These are phyloP conservation scores for Xerus inauris DNA, from an alignment of 2,113 vertebrate genomes.

Conservation along the genomic window DNA sequence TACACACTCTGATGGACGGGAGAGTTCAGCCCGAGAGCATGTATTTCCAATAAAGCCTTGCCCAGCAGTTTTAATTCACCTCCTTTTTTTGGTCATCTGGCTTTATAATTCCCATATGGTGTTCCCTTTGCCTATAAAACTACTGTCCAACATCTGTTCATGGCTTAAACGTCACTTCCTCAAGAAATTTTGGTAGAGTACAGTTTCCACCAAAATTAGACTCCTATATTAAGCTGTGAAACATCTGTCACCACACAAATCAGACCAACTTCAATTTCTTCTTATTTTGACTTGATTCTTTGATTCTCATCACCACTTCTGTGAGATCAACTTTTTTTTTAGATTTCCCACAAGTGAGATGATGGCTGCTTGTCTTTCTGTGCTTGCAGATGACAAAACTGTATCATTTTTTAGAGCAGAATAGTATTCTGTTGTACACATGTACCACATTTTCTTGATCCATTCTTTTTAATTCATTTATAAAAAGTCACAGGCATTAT, in stretches of 20 bases:
- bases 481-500: background rate
- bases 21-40: too few relatives aligned
- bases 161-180: background rate
- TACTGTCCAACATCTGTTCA: background rate
- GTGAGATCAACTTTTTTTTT: background rate
- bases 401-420: background rate
- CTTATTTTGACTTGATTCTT: background rate
- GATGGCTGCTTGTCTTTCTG: background rate
- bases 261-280: background rate
- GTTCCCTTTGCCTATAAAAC: background rate
- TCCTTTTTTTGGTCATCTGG: too few relatives aligned
- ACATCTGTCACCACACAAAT: background rate
- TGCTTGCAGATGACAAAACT: background rate
- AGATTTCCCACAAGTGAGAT: background rate
- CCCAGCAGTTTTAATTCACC: too few relatives aligned
- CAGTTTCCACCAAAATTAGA: background rate
- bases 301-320: background rate
- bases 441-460: background rate
- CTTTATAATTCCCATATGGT: background rate
- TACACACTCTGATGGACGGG: too few relatives aligned
- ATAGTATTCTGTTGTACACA: background rate
- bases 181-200: background rate
- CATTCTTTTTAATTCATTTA: too few relatives aligned
- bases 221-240: background rate
- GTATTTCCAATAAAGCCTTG: too few relatives aligned